Percentiles rank a stretch among this genome's conserved stretches.
These are phyloP conservation scores for Zoanthus sociatus DNA, from an alignment of 92 coral and sea anemone species.

Conservation along the genomic window DNA sequence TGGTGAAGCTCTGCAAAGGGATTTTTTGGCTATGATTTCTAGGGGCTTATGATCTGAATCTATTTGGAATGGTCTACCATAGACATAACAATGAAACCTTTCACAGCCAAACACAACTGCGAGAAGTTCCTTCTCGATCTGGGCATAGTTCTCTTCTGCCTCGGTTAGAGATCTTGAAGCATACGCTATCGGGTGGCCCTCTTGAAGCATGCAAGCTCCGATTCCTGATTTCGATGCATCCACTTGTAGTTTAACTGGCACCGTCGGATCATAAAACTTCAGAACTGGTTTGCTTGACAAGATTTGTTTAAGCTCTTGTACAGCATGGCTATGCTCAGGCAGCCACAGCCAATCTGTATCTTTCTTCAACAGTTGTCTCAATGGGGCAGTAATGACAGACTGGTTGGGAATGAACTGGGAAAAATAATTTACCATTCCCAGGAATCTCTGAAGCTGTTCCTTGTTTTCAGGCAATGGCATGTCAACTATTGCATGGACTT, in stretches of 20 bases:
- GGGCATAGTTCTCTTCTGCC: conserved; percentile 65
- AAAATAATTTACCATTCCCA: conserved; percentile 47
- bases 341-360: no score
- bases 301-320: conserved; percentile 42
- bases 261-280: conserved; percentile 41
- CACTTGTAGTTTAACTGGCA: conserved; percentile 8
- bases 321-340: neutral
- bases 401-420: conserved; percentile 47
- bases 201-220: conserved; percentile 48
- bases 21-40: no score
- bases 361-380: conserved; percentile 30
- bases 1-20: no score
- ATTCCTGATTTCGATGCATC: neutral
- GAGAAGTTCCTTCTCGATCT: conserved; percentile 64
- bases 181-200: conserved; percentile 59
- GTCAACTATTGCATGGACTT: conserved; percentile 29
- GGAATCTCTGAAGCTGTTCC: neutral
- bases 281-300: conserved; percentile 64
- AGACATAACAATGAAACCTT: conserved; percentile 53
- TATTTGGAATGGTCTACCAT: conserved; percentile 34
- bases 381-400: conserved; percentile 21
- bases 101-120: conserved; percentile 63
- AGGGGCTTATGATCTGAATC: no score
- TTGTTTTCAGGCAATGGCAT: conserved; percentile 46
- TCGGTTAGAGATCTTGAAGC: conserved; percentile 58